Evolutionary conservation across 2,888 invertebrate genomes (phyloP), one percentile per base, ranked within the genome.

Genomic region (Acanthacorydalis orientalis): DNA sequence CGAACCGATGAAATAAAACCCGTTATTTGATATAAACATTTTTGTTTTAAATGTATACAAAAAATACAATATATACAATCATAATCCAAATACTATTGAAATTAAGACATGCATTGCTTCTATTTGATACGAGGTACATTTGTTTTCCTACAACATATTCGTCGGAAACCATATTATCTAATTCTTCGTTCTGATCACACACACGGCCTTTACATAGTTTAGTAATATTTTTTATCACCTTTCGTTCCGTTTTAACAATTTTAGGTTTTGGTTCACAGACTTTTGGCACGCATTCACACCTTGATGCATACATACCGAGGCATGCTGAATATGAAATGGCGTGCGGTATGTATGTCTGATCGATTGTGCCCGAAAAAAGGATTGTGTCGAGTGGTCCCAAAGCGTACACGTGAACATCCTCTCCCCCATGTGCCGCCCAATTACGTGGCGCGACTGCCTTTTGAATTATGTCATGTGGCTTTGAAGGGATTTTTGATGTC

Each of bases 331-430:
- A 83, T 12, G 80, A 80, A 56, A 85, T 77, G 3, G 81, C 83
- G 57, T 84, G 83, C 0, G 83, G 80, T 42, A 85, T 78, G 63
- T 80, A 84, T 56, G 78, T 78, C 63, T 85, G 84, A 57, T 85
- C 84, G 41, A 82, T 72, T 7, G 78, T 77, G 0, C 83, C 83
- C 34, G 74, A 64, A 53, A 76, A 75, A 46, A 76, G 59, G 37
- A 69, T 61, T 7, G 68, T 72, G 11, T 76, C 73, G 64, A 75
- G 68, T 11, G 76, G 76, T 54, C 72, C 72, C 53, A 72, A 60
- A 12, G 82, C 81, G 60, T 78, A 82, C 34, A 83, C 73, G 0
- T 81, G 78, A 0, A 85, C 83, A 58, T 85, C 84, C 61, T 84
- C 84, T 1, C 75, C 81, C 0, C 80, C 80, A 56, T 81, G 81